Evolutionary conservation across 2,888 invertebrate species (phyloP), one percentile per base, ranked within the genome.

Genomic region (Drosophila bunnanda): DNA sequence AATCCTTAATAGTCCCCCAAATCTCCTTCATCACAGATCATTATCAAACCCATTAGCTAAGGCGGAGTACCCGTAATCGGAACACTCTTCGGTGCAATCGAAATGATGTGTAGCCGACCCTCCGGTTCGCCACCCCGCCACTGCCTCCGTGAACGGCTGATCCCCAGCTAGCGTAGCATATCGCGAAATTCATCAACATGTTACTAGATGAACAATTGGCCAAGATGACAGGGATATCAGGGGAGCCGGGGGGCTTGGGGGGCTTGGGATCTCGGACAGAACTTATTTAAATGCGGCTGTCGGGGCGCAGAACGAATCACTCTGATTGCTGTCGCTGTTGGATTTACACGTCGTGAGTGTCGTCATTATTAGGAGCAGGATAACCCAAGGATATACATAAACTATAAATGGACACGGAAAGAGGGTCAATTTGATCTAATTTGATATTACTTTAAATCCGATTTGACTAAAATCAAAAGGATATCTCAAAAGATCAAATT

Each of bases 241-340:
- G 39, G 36, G 36, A 34, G n/a, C 36, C 13, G 44, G 44, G 22
- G 22, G 17, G 6, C 13, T 46, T 36, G 22, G 22, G 17, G 6
- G 6, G n/a, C n/a, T 10, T 22, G 60, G 30, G 30, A 30, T 39
- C 12, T 36, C 62, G 77, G 80, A 75, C 82, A 79, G 72, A 89
- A 80, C 86, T 88, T 89, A 86, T 86, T 89, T 88, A 88, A 83
- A 88, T 87, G 77, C 78, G 54, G 61, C 73, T 52, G 62, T 62
- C 73, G 60, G 56, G 41, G 68, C 69, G 50, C 68, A 76, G 55
- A 82, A 77, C 78, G 90, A 90, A 91, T 91, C 91, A 91, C 92
- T 92, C 90, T 90, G 88, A 91, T 91, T 88, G 90, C 90, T 91
- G 90, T 88, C 90, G 90, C 87, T 82, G 87, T 83, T 87, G 83